phyloP scores from a whole-genome alignment of 1,140 invertebrate species.

The Orius laevigatus region DNA sequence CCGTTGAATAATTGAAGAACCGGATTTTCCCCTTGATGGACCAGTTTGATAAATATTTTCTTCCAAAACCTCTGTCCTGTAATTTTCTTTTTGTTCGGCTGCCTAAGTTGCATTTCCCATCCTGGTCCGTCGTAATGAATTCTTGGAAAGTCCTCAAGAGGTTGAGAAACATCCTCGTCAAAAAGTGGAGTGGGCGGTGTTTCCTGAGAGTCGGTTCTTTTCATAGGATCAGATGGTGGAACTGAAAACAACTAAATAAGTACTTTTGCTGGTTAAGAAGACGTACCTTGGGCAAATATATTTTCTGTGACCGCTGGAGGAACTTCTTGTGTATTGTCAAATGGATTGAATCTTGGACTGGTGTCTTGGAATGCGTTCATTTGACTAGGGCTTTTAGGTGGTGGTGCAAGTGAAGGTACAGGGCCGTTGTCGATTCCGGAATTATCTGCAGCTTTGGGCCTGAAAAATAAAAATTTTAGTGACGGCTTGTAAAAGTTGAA shows the following conservation, averaged over 20 bases:
- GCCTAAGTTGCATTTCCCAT: conserved; percentile 92
- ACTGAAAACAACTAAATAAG: neutral
- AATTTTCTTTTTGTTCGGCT: conserved; percentile 97
- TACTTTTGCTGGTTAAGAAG: neutral
- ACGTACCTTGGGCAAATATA: conserved; percentile 20
- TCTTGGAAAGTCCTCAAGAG: conserved; percentile 81
- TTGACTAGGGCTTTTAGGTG: conserved; percentile 14
- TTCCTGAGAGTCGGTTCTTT: conserved; percentile 50
- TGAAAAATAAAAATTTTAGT: conserved; percentile 9
- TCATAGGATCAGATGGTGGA: conserved; percentile 1
- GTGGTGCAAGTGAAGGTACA: conserved; percentile 14
- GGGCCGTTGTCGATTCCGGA: neutral
- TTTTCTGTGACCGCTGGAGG: conserved; percentile 26
- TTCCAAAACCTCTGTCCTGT: conserved; percentile 96
- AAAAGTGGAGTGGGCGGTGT: conserved; percentile 81
- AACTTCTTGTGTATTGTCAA: conserved; percentile 49
- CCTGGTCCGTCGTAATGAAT: conserved; percentile 63
- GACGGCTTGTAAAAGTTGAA: neutral
- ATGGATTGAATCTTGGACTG: conserved; percentile 57
- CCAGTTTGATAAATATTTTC: conserved; percentile 77
- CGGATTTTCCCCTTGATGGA: conserved; percentile 62
- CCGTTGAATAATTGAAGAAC: conserved; percentile 74
- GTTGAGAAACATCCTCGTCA: conserved; percentile 85
- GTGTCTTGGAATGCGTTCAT: conserved; percentile 28
- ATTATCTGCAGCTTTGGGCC: conserved; percentile 16